Percentiles rank a stretch among this genome's conserved stretches.
phyloP scores from a whole-genome alignment of 2,888 invertebrate genomes.

The Mythimna impura region DNA sequence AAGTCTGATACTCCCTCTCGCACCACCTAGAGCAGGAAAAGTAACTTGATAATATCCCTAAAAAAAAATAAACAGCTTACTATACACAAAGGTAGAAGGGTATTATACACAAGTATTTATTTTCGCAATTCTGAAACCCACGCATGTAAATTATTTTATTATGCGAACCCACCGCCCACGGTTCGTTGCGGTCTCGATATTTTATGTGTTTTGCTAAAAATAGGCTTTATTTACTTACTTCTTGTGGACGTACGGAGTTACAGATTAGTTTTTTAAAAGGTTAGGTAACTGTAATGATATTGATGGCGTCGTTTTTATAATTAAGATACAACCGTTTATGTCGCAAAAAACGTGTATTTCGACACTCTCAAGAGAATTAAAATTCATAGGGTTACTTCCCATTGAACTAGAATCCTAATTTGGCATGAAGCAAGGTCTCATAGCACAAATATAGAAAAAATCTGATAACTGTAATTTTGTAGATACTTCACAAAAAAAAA shows the following conservation, averaged over 20 bases:
- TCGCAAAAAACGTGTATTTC: too few relatives aligned
- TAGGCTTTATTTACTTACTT: background rate
- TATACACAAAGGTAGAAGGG: background rate
- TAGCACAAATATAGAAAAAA: too few relatives aligned
- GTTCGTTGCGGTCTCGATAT: constrained; percentile 29
- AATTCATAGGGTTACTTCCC: too few relatives aligned
- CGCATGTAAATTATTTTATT: constrained; percentile 36
- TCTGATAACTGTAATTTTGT: too few relatives aligned
- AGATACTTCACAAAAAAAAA: too few relatives aligned
- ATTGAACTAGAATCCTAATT: too few relatives aligned
- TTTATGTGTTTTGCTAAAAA: constrained; percentile 28
- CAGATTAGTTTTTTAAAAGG: background rate
- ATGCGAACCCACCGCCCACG: constrained; percentile 22
- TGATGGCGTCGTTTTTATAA: background rate
- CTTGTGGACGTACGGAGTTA: background rate
- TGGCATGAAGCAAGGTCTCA: too few relatives aligned
- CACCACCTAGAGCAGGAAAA: too few relatives aligned
- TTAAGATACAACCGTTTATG: too few relatives aligned
- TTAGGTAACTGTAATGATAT: background rate
- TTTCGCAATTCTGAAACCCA: constrained; percentile 31
- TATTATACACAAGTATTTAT: constrained; percentile 19
- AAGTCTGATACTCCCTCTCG: too few relatives aligned
- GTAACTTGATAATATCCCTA: too few relatives aligned
- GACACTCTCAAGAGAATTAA: too few relatives aligned
- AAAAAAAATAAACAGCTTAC: background rate